Evolutionary conservation across 2,888 invertebrate genomes (phyloP), one percentile per base, ranked within the genome.

Genomic region (Nymphalis c-album): DNA sequence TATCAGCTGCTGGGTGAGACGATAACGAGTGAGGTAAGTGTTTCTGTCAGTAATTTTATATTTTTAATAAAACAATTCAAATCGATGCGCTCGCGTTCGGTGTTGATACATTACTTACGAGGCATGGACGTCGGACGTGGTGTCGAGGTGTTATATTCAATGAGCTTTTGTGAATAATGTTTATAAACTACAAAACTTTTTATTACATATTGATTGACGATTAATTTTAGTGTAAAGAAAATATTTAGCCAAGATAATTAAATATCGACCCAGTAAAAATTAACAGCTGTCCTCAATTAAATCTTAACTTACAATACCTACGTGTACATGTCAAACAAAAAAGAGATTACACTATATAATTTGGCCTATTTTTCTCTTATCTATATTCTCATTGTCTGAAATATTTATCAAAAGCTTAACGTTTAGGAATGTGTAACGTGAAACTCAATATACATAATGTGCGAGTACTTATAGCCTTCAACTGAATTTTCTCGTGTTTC

Each of bases 11-110:
- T 64, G 73, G 63, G 63, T 48, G 62, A 64, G 46, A 64, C 60
- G 46, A 45, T 48, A 61, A 51, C 69, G 70, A 51, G 20, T 55
- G 51, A 45, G 77, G 78, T 80, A 62, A 77, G 79, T 77, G 70
- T 63, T 55, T 60, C 48, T 57, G 45, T 62, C 26, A 64, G 58
- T 64, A 31, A 59, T 16, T 31, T 0, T 1, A 17, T 18, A 60
- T 59, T 46, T 53, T 53, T 45, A n/a, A 22, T 13, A 50, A 50
- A 59, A 59, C 18, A 18, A 40, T 7, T 59, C 35, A n/a, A 22
- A 26, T 31, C 31, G 22, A 55, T 17, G 22, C 50, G 18, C 45
- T 45, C 26, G n/a, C 31, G 45, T 48, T 35, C 20, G 57, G 20
- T 50, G 64, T 57, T 57, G 57, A 57, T 40, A 57, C 10, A 57